Conservation (phyloP, 2,113 vertebrate genomes). For the Stegostoma tigrinum region DNA sequence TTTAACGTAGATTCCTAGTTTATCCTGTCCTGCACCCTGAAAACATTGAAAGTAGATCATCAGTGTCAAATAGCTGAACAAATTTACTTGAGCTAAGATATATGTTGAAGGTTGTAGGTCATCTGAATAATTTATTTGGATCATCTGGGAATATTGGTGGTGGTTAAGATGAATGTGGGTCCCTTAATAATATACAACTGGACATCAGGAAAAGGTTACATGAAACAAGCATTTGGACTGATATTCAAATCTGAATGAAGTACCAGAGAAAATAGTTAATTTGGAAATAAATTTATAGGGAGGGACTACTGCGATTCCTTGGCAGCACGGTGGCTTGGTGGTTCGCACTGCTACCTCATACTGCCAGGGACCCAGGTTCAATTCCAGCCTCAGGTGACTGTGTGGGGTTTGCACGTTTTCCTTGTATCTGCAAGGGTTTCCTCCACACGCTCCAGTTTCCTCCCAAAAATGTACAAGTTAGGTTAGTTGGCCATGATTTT, state of each 20-base stretch:
- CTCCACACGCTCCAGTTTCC: too few relatives aligned
- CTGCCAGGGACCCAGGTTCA: too few relatives aligned
- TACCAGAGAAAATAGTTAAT: neutral
- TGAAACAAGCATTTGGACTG: neutral
- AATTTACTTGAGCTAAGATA: neutral
- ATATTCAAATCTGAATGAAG: neutral
- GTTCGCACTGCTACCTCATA: too few relatives aligned
- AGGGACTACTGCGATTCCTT: neutral
- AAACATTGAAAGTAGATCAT: conserved; percentile 42
- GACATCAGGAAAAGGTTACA: neutral
- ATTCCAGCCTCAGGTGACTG: too few relatives aligned
- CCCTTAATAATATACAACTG: neutral
- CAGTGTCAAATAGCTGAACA: neutral
- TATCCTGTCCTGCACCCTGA: conserved; percentile 94
- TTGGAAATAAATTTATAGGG: neutral
- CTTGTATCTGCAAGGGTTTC: too few relatives aligned
- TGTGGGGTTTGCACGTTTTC: too few relatives aligned
- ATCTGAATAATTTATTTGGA: neutral
- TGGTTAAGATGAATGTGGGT: neutral
- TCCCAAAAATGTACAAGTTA: too few relatives aligned
- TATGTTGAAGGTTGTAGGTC: neutral
- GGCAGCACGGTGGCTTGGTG: too few relatives aligned
- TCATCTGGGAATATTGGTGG: neutral
- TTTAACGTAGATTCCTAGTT: conserved; percentile 95
- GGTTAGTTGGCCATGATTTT: too few relatives aligned